Percentiles rank a stretch among this genome's conserved stretches.
phyloP scores from a whole-genome alignment of 1,140 invertebrate genomes.

The Steinernema khuongi region DNA sequence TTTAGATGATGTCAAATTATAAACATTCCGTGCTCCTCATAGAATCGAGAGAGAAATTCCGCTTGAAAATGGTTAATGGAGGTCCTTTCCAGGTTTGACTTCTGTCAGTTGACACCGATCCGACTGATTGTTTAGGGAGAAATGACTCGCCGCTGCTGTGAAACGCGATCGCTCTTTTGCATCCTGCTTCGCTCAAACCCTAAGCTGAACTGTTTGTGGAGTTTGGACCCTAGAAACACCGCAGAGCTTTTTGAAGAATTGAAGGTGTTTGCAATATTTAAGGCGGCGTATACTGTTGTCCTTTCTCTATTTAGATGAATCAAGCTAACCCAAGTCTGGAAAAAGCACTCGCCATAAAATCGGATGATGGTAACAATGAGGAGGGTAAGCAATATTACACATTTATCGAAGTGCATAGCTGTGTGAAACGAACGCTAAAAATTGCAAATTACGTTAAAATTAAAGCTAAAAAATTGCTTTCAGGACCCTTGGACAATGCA shows the following conservation, averaged over 20 bases:
- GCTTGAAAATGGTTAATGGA: constrained; percentile 42
- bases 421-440: too few relatives aligned
- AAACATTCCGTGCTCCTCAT: constrained; percentile 45
- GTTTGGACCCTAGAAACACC: constrained; percentile 38
- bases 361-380: too few relatives aligned
- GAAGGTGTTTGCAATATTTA: constrained; percentile 45
- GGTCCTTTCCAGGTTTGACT: constrained; percentile 47
- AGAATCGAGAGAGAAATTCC: constrained; percentile 55
- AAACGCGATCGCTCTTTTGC: constrained; percentile 48
- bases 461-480: too few relatives aligned
- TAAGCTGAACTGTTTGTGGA: constrained; percentile 45
- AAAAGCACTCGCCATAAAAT: constrained; percentile 36
- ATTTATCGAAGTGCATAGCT: too few relatives aligned
- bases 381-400: too few relatives aligned
- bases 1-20: constrained; percentile 55
- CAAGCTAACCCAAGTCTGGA: constrained; percentile 48
- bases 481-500: too few relatives aligned
- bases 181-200: constrained; percentile 46
- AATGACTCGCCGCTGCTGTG: constrained; percentile 45
- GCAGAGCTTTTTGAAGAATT: constrained; percentile 56
- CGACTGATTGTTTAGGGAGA: constrained; percentile 44
- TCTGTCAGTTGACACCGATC: constrained; percentile 15
- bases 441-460: too few relatives aligned
- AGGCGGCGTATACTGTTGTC: constrained; percentile 6
- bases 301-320: constrained; percentile 35